Conservation (phyloP, 1,140 invertebrate species). For the Daktulosphaira vitifoliae region DNA sequence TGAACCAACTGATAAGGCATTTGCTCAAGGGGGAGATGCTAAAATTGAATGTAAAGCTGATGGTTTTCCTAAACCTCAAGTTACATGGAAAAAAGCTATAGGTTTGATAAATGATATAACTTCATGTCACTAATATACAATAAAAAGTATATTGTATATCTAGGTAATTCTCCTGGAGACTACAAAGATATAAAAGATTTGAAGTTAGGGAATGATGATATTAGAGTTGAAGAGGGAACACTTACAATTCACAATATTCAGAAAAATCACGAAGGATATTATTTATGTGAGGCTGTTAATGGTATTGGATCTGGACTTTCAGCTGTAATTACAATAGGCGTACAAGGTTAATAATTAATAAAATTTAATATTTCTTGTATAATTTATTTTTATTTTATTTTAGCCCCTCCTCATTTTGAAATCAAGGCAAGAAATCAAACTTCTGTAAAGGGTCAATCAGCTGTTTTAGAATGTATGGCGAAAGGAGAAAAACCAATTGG, state of each 20-base stretch:
- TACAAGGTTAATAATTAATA: constrained; percentile 59
- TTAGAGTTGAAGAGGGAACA: constrained; percentile 85
- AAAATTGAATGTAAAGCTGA: constrained; percentile 91
- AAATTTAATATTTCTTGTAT: neutral
- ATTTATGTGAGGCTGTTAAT: constrained; percentile 91
- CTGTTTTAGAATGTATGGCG: constrained; percentile 89
- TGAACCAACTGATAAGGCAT: constrained; percentile 89
- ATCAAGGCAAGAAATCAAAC: constrained; percentile 85
- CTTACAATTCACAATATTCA: constrained; percentile 78
- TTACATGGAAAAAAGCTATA: constrained; percentile 91
- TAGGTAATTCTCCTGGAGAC: constrained; percentile 80
- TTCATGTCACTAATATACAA: neutral
- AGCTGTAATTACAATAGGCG: constrained; percentile 83
- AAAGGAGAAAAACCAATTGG: constrained; percentile 93
- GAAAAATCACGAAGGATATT: constrained; percentile 88
- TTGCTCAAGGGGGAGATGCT: constrained; percentile 85
- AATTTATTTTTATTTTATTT: constrained; percentile 38
- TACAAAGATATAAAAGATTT: constrained; percentile 74
- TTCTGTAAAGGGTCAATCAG: constrained; percentile 77
- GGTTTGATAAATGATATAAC: constrained; percentile 51
- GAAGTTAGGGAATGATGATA: constrained; percentile 76
- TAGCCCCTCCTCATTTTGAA: constrained; percentile 87
- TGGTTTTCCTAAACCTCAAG: constrained; percentile 85
- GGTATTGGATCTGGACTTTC: constrained; percentile 88
- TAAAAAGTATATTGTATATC: constrained; percentile 37